Conservation (phyloP, 2,113 vertebrate genomes). For the Trichomycterus rosablanca region DNA sequence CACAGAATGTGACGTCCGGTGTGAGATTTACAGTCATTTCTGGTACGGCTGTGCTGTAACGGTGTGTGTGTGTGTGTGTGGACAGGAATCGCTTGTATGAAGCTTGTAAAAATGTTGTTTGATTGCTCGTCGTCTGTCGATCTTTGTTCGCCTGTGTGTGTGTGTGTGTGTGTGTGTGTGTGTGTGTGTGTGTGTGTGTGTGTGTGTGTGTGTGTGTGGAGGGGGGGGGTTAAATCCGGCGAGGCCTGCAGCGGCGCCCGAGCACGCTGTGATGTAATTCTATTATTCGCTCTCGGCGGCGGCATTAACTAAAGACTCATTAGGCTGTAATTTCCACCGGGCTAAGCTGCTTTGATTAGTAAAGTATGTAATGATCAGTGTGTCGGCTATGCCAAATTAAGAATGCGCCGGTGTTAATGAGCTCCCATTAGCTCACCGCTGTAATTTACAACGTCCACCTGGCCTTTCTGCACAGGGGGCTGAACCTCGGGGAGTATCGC, state of each 20-base stretch:
- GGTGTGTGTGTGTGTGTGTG: too few relatives aligned
- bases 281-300: conserved; percentile 30
- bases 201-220: too few relatives aligned
- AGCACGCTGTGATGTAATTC: conserved; percentile 21
- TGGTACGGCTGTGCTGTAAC: too few relatives aligned
- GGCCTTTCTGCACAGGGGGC: conserved; percentile 29
- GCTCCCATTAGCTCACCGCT: conserved; percentile 72
- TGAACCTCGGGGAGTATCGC: conserved; percentile 18
- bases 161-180: too few relatives aligned
- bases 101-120: too few relatives aligned
- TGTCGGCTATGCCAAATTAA: conserved; percentile 76
- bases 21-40: too few relatives aligned
- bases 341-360: conserved; percentile 67
- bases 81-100: too few relatives aligned
- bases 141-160: too few relatives aligned
- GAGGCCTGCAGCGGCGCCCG: too few relatives aligned
- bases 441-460: conserved; percentile 70
- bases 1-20: conserved; percentile 14
- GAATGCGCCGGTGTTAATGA: conserved; percentile 75
- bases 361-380: conserved; percentile 75
- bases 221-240: too few relatives aligned
- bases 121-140: too few relatives aligned
- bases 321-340: conserved; percentile 46
- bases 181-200: too few relatives aligned
- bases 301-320: conserved; percentile 41